phyloP scores from a whole-genome alignment of 2,797 vertebrate species.

The Mycteria americana region DNA sequence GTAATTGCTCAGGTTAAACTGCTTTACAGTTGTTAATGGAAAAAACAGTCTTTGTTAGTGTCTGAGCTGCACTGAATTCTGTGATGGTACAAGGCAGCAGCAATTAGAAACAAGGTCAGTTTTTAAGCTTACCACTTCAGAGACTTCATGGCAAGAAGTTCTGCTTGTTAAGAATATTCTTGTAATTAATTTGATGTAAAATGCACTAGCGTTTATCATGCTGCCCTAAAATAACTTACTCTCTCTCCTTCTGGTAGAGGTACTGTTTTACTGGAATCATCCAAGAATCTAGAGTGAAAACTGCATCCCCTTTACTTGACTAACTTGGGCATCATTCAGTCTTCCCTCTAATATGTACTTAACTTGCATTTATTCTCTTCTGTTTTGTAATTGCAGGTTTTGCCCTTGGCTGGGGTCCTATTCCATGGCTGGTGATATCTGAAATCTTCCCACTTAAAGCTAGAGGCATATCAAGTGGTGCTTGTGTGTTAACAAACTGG shows the following conservation, averaged over 20 bases:
- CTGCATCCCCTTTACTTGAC: not conserved
- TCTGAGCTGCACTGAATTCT: not conserved
- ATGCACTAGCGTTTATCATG: not conserved
- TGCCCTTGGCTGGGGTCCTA: conserved; percentile 88
- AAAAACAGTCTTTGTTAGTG: not conserved
- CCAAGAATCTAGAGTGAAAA: not conserved
- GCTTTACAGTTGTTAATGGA: not conserved
- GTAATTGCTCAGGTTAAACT: not conserved
- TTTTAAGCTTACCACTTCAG: not conserved
- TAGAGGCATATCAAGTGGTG: conserved; percentile 79
- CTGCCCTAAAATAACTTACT: not conserved
- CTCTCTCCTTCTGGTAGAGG: not conserved
- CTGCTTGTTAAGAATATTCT: not conserved
- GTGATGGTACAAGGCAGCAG: not conserved
- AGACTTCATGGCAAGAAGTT: not conserved
- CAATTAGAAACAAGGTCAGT: not conserved
- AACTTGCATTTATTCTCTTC: not conserved
- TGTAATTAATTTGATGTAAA: not conserved
- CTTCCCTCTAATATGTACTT: not conserved
- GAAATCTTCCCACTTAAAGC: conserved; percentile 86
- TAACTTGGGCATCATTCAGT: not conserved
- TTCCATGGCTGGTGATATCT: conserved; percentile 88
- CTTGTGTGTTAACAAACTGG: conserved; percentile 89
- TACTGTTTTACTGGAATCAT: not conserved
- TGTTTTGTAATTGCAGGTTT: conserved; percentile 77